A percentile compares a stretch with the other conserved stretches of the same genome.
These are phyloP conservation scores for Drosophila bocki DNA, from an alignment of 1,140 invertebrate species.

Conservation along the genomic window DNA sequence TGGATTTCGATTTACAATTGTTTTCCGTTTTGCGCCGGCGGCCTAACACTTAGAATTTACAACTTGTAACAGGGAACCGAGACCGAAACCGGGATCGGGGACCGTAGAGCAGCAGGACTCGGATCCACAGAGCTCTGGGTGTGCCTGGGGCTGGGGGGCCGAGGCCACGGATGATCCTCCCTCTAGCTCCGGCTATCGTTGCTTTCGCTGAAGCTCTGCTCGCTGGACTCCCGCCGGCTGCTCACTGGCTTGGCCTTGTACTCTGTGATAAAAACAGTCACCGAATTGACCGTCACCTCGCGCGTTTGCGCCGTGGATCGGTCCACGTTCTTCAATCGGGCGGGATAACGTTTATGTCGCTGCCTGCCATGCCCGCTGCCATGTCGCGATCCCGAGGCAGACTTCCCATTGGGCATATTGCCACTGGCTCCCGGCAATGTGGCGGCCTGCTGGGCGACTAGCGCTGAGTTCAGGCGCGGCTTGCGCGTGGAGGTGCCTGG, in stretches of 20 bases:
- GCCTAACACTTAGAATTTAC: constrained; percentile 80
- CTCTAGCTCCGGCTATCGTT: constrained; percentile 84
- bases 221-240: constrained; percentile 83
- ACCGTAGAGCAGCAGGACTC: constrained; percentile 34
- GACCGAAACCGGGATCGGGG: constrained; percentile 12
- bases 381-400: constrained; percentile 89
- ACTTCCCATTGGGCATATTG: constrained; percentile 86
- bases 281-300: constrained; percentile 97
- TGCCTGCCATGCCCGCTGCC: constrained; percentile 87
- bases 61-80: constrained; percentile 52
- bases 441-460: constrained; percentile 96
- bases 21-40: constrained; percentile 42
- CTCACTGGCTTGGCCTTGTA: constrained; percentile 93
- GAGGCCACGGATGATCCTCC: neutral
- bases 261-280: constrained; percentile 98
- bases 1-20: constrained; percentile 74
- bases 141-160: constrained; percentile 1
- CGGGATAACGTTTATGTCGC: constrained; percentile 88
- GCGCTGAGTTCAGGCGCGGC: constrained; percentile 96
- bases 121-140: constrained; percentile 15
- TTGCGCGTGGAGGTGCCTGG: constrained; percentile 93
- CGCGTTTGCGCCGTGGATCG: constrained; percentile 91
- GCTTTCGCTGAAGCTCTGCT: constrained; percentile 85
- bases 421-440: constrained; percentile 84
- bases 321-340: constrained; percentile 92